Base-by-base conservation (phyloP, 2,797 vertebrate species). In the Hyperoplus immaculatus region DNA sequence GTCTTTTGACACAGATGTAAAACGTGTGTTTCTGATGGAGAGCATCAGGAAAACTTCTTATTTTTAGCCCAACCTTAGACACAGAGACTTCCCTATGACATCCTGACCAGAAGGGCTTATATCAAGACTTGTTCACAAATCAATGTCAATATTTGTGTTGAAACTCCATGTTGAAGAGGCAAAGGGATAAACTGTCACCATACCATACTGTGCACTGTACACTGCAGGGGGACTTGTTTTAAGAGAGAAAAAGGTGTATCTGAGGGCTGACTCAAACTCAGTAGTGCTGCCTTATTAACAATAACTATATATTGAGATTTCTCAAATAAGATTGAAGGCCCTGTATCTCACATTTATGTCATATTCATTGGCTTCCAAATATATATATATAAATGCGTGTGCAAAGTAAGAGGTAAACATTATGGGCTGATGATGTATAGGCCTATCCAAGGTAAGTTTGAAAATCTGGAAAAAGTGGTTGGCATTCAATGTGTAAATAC, bases 211-310 rank as follows among this genome's bases (percentile, higher is more conserved):
- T 82, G 72, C 61, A 68, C 63, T 72, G 79, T 70, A 63, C 55
- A 46, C 57, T 71, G 50, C 61, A n/a, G 59, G 47, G 46, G 58
- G 55, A 69, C 36, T 46, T 42, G 36, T 70, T 64, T 53, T 46
- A 45, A 39, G 38, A 76, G 66, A 63, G 60, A 55, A 77, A 66
- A 73, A 50, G 58, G 47, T 83, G 67, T 72, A 64, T 85, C 59
- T 51, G 88, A 92, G 89, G 90, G 89, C 91, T 91, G 87, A 85
- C 86, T 89, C 47, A 83, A 83, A 87, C 83, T 89, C 80, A 83
- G 84, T 87, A 83, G 87, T 86, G 85, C 90, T 94, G 92, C 93
- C 92, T 94, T 94, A 94, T 91, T 80, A 84, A 80, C 64, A 69
- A 86, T 46, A 67, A 29, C 69, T 14, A 55, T 29, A 85, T 73